Evolutionary conservation across 2,797 vertebrate genomes (phyloP), one percentile per base, ranked within the genome.

Genomic region (Macropus fuliginosus): DNA sequence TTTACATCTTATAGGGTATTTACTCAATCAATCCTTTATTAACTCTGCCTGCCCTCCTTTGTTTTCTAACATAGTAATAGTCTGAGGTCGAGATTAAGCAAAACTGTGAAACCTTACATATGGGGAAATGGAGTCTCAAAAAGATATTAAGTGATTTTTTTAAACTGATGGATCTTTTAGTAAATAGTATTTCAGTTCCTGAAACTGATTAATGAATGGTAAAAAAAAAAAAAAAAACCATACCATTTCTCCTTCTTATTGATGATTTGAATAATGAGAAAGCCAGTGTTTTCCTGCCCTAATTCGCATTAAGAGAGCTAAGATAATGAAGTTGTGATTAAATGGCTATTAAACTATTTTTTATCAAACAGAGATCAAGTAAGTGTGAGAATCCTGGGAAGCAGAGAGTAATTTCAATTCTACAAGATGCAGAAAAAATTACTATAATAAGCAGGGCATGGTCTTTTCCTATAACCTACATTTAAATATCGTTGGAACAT

Each of bases 251-350:
- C 93, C 94, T 97, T 96, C 96, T 96, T 97, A 97, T 96, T 98
- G 98, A 97, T 97, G 97, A 98, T 97, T 97, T 97, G 97, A 97
- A 96, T 98, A 97, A 98, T 97, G 96, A 98, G 93, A 95, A 96
- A 96, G 94, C 46, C 28, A 92, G 92, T 95, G 95, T 97, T 97
- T 95, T 98, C 89, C 91, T 97, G 96, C 96, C 96, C 97, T 97
- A 97, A 97, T 97, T 98, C 97, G 0, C 94, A 97, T 97, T 98
- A 98, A 97, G 97, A 98, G 97, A 97, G 96, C 97, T 96, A 97
- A 97, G 96, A 98, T 98, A 98, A 98, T 98, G 97, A 98, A 98
- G 97, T 97, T 96, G 98, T 98, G 98, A 97, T 98, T 98, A 98
- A 98, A 98, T 98, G 97, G 96, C 97, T 97, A 98, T 98, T 24